Evolutionary conservation across 2,888 invertebrate genomes (phyloP), one percentile per base, ranked within the genome.

Genomic region (Metellina segmentata): DNA sequence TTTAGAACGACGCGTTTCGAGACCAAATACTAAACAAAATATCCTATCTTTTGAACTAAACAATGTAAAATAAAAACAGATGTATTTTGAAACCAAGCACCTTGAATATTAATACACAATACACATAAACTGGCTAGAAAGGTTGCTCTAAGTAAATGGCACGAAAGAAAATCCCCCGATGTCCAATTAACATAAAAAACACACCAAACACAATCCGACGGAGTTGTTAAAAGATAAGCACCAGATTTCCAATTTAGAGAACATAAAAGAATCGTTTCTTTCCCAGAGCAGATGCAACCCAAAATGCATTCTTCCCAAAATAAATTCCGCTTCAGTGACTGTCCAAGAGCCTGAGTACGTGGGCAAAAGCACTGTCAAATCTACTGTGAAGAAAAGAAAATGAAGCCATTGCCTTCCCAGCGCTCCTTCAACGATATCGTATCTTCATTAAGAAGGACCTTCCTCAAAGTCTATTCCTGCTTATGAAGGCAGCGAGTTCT

Each of bases 401-500:
- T 71, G 69, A 70, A 6, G 49, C 70, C 51, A 70, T 70, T 19
- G 34, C 69, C 48, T 34, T 69, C 69, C 20, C 53, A 20, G 5
- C 52, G 61, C 19, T 53, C 61, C 74, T n/a, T 85, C 74, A 85
- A 85, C 70, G 77, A 77, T 70, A 69, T 51, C 48, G 85, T n/a
- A 49, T 78, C 85, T 86, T 86, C 85, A 86, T 86, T 86, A 86
- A 86, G 51, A 70, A 8, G 51, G 49, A 61, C 34, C 69, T 61
- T 85, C 52, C 34, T 74, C 51, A 74, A 20, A 51, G 72, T 20
- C 19, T 74, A 82, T 83, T 83, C 83, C 72, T 53, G 79, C 81
- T 87, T 87, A 79, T 81, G 71, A 87, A 87, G 87, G 34, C 53
- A 61, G 52, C 71, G 20, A 81, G 79, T 72, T 88, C 49, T 48